Conservation (phyloP, 2,113 vertebrate genomes). For the Cichladusa arquata region DNA sequence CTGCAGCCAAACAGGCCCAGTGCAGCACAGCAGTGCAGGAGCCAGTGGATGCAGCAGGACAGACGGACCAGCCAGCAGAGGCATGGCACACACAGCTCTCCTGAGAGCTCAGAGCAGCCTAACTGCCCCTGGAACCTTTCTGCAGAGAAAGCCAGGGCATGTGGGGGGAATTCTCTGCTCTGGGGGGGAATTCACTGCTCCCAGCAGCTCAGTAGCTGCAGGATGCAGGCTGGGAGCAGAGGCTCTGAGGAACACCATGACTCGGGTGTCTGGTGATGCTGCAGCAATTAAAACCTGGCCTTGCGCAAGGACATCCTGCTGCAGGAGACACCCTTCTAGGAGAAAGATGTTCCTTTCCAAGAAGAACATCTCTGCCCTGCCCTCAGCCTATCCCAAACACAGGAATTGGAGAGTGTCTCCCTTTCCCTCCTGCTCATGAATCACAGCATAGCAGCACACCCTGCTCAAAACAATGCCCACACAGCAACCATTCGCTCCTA, state of each 20-base stretch:
- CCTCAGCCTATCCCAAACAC: background rate
- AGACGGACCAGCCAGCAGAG: background rate
- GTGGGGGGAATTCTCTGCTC: too few species aligned
- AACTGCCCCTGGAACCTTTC: background rate
- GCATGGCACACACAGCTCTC: background rate
- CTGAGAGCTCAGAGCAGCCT: background rate
- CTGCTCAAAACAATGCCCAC: background rate
- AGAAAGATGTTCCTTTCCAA: background rate
- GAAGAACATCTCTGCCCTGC: background rate
- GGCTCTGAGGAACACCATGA: background rate
- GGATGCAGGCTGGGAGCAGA: background rate
- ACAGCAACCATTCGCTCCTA: background rate
- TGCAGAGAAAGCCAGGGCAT: background rate
- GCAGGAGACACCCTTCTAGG: background rate
- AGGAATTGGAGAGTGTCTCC: background rate
- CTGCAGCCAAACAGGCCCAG: background rate
- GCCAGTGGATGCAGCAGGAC: background rate
- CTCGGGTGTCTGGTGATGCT: background rate
- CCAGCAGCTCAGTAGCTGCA: background rate
- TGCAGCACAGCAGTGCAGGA: background rate
- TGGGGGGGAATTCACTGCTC: background rate
- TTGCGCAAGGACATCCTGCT: constrained; percentile 15
- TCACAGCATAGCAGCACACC: background rate
- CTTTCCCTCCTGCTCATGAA: background rate
- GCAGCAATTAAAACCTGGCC: constrained; percentile 29